Evolutionary conservation across 1,140 invertebrate genomes (phyloP), one percentile per base, ranked within the genome.

Genomic region (Zaprionus kolodkinae): DNA sequence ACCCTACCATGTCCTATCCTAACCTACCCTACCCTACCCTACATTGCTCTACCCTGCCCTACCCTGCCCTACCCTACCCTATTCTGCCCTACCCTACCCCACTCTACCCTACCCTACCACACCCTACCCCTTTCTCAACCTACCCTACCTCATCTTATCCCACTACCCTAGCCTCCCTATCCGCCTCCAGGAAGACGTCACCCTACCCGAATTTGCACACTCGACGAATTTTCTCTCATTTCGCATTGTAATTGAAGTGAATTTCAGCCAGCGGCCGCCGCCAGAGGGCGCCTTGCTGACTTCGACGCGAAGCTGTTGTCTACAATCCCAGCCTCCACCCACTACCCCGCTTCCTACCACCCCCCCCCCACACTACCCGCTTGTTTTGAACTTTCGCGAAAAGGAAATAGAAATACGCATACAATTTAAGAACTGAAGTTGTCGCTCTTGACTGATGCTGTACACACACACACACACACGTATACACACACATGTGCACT

Each of bases 381-480:
- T 43, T 45, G 0, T 15, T 17, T 45, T 45, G 7, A 9, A 17
- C 40, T 45, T 17, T 17, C 45, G 45, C 17, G 45, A 35, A 62
- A 30, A n/a, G 11, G 1, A 48, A 60, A 30, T 27, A 35, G 12
- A 35, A 35, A 50, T 36, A 63, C 15, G 17, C 7, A 52, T 12
- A 12, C 10, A 55, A 30, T 62, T 38, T 45, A 15, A 45, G 57
- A 75, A 45, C 60, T 52, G 60, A 52, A 71, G 54, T 68, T 61
- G 45, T 30, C 56, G 35, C 56, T 38, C 68, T 85, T 85, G 70
- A 78, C 48, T 66, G 79, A 77, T 77, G 73, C 13, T 65, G 40
- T 33, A 67, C 21, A 63, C 62, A 57, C 52, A 55, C 21, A 63
- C 38, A 69, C 62, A 71, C 62, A 50, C 50, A 61, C 36, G 50